These are phyloP conservation scores for Labrus mixtus DNA, from an alignment of 2,113 vertebrate species.

Conservation along the genomic window DNA sequence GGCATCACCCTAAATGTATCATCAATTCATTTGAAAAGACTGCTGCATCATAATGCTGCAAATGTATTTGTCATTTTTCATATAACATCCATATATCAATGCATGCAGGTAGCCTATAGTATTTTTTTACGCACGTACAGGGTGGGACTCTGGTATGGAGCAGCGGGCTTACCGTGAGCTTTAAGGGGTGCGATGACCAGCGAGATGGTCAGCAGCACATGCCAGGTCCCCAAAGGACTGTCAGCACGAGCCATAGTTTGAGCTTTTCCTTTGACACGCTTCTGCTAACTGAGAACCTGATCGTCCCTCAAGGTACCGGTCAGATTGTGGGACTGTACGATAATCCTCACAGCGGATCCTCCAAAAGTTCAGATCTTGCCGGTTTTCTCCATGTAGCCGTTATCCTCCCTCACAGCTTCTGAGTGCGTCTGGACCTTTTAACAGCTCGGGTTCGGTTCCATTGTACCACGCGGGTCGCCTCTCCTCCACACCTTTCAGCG, in stretches of 20 bases:
- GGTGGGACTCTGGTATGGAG: slow-evolving; percentile 52
- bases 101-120: slow-evolving; percentile 64
- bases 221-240: slow-evolving; percentile 68
- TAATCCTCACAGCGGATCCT: slow-evolving; percentile 53
- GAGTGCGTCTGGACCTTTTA: slow-evolving; percentile 32
- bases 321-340: slow-evolving; percentile 17
- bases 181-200: slow-evolving; percentile 65
- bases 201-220: slow-evolving; percentile 76
- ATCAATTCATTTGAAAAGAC: not conserved
- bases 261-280: slow-evolving; percentile 14
- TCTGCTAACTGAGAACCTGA: slow-evolving; percentile 31
- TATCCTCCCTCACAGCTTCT: not conserved
- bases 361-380: slow-evolving; percentile 69
- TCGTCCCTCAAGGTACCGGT: slow-evolving; percentile 10
- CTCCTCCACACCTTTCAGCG: slow-evolving; percentile 54
- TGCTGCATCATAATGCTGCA: not conserved
- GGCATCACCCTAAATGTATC: not conserved
- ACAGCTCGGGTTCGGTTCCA: slow-evolving; percentile 55
- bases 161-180: slow-evolving; percentile 72
- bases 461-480: slow-evolving; percentile 37
- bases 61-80: slow-evolving; percentile 24
- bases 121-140: slow-evolving; percentile 35
- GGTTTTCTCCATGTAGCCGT: slow-evolving; percentile 60
- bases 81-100: not conserved
- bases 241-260: slow-evolving; percentile 57